Base-by-base conservation (phyloP, 2,113 vertebrate genomes). In the Montifringilla adamsi region DNA sequence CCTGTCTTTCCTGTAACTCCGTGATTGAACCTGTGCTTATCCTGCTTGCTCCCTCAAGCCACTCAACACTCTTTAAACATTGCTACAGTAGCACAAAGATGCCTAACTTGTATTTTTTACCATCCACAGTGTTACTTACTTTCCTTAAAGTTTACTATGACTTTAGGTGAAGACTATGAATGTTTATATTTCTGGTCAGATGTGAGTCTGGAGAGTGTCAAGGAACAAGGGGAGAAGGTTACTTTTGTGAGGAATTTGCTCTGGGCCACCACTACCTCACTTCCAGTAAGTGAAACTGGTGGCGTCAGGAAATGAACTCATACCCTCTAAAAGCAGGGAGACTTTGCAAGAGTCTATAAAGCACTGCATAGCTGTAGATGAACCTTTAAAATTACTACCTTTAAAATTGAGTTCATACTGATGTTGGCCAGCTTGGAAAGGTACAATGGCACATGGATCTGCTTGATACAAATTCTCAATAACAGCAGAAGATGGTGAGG, bases 391-490 rank as follows among this genome's bases (percentile, higher is more conserved):
- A 74, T 16, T 0, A 56, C 66, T 98, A 99, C 99, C 98, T 98
- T 96, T 97, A 93, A 99, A 99, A 96, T 79, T 98, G 76, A 99
- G 90, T 47, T 97, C 74, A 1, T 98, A 99, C 9, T 86, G 23
- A 47, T 95, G 80, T 5, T 94, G 85, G 8, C 98, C 99, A 26
- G 96, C 98, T 33, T 95, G 90, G 53, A 99, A 98, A 0, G 33
- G 15, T 46, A 99, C n/a, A 18, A 95, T 47, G 2, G 92, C 89
- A 21, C 11, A 82, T 10, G 79, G 97, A 88, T 97, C 94, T 12
- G 81, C 92, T n/a, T 98, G 96, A 73, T 97, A 99, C 15, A 96
- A 46, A 56, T 97, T 96, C 92, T 99, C 99, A 89, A 99, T 93
- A 50, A 97, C 41, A 17, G 52, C 59, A 8, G 99, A 99, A 8